phyloP scores from a whole-genome alignment of 2,797 vertebrate genomes.

The Takifugu rubripes region DNA sequence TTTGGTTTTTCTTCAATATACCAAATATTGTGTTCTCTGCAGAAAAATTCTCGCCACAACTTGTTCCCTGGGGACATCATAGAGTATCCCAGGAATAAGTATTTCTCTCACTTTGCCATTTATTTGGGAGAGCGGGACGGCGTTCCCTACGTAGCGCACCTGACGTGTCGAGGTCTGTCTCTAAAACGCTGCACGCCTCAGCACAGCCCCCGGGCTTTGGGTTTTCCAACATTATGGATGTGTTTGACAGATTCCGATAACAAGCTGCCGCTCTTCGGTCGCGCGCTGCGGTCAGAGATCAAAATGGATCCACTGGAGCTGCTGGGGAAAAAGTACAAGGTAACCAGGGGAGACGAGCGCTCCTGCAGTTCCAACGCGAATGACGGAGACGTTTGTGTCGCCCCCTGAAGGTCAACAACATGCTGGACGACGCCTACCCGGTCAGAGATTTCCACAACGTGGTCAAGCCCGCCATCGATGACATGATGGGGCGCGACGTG shows the following conservation, averaged over 20 bases:
- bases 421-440: conserved; percentile 65
- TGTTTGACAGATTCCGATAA: conserved; percentile 68
- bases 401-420: conserved; percentile 64
- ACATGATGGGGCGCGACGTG: conserved; percentile 65
- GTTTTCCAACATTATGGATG: neutral
- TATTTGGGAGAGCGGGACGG: conserved; percentile 77
- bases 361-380: neutral
- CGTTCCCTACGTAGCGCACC: conserved; percentile 76
- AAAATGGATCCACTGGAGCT: conserved; percentile 76
- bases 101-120: conserved; percentile 76
- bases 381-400: neutral
- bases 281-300: conserved; percentile 72
- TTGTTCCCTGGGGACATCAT: conserved; percentile 77
- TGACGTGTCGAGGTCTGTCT: conserved; percentile 68
- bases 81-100: conserved; percentile 75
- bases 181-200: neutral
- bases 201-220: neutral
- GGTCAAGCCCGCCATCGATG: conserved; percentile 75
- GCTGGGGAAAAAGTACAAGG: conserved; percentile 73
- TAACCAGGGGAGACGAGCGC: conserved; percentile 4
- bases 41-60: conserved; percentile 61
- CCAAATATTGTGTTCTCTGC: neutral
- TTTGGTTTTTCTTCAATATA: neutral
- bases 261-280: conserved; percentile 70
- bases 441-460: conserved; percentile 69